Evolutionary conservation across 2,888 invertebrate species (phyloP).

Genomic region (Allacma fusca): DNA sequence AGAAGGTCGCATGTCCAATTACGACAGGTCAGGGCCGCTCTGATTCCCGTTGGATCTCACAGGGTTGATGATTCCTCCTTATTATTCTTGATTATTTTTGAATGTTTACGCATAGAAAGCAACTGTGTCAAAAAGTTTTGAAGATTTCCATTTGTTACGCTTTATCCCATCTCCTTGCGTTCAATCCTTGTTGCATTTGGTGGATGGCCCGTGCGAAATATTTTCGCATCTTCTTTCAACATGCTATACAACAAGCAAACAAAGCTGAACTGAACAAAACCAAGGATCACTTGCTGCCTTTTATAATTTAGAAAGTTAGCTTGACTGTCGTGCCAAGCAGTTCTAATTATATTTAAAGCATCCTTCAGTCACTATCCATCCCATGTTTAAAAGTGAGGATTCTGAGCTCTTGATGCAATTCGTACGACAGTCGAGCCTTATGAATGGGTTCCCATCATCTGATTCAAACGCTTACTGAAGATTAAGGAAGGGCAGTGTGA

Average conservation of each 20-base stretch:
- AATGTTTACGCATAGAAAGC: background rate
- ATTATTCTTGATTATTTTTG: background rate
- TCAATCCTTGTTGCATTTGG: too few relatives aligned
- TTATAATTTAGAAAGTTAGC: slow-evolving; percentile 5
- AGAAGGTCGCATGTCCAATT: background rate
- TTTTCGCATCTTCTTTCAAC: background rate
- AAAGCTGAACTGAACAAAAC: background rate
- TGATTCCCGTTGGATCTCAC: background rate
- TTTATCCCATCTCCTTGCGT: background rate
- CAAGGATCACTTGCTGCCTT: slow-evolving; percentile 24
- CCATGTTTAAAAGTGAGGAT: too few relatives aligned
- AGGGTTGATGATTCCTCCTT: background rate
- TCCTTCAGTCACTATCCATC: background rate
- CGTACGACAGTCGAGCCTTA: too few relatives aligned
- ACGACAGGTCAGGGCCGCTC: background rate
- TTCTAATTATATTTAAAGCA: background rate
- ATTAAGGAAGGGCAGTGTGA: too few relatives aligned
- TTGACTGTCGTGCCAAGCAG: background rate
- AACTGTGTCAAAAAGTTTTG: background rate
- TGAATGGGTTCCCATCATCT: too few relatives aligned
- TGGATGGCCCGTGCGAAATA: background rate
- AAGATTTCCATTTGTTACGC: background rate
- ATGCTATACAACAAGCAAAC: background rate
- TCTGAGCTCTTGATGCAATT: too few relatives aligned
- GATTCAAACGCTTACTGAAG: too few relatives aligned